Base-by-base conservation (phyloP, 92 coral and sea anemone genomes). In the Umimayanthus kanabou region DNA sequence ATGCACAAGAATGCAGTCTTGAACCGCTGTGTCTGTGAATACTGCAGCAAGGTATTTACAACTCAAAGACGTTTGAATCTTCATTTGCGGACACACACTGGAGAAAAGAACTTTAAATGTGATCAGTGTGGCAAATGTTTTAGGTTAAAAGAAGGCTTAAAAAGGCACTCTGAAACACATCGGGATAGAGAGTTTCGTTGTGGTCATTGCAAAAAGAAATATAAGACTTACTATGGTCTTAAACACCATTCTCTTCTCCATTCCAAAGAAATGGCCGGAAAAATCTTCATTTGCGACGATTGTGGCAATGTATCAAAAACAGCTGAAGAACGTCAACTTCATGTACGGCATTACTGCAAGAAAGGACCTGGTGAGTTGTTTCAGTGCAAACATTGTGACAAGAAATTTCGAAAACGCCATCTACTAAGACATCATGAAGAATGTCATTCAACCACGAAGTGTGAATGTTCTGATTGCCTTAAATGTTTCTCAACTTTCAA, bases 1-100 rank as follows among this genome's bases (percentile, higher is more conserved):
- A 28, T 73, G 9, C 77, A 73, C 77, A 73, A 37, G 0, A 73
- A 73, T 30, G 77, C 37, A 15, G 22, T 37, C 37, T 29, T 73
- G 20, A 37, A 73, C 37, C 77, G 43, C 39, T 73, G 77, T 30
- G 77, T 73, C 45, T 73, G 77, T 73, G 77, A 73, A 30, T 22
- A 73, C 77, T 73, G 77, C 39, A 14, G 77, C 43, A 73, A 73
- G 39, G 77, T 73, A 1, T 73, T 73, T 33, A 33, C 77, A 20
- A 73, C 77, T 22, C 45, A 37, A 73, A 73, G 77, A 73, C 77
- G 77, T 30, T 40, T 73, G 2, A 33, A 73, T 22, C 77, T 29
- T 20, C 77, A 73, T 33, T 73, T 73, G 13, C 77, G 77, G 22
- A 73, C 15, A 73, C 77, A 73, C 39, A 37, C 39, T 15, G 77